Conservation (phyloP, 1,140 invertebrate genomes). For the Dendroctonus valens region DNA sequence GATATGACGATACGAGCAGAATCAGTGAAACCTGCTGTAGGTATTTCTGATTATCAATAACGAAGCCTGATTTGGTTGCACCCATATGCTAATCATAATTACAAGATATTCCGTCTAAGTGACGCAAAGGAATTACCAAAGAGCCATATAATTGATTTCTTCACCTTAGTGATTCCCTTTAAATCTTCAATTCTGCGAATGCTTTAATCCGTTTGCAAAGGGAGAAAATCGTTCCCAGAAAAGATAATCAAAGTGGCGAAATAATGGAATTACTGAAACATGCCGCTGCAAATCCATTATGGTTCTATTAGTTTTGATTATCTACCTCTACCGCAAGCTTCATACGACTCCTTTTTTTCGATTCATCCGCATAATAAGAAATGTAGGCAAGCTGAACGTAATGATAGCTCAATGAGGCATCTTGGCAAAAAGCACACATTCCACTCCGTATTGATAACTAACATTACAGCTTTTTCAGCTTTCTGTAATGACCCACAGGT, state of each 20-base stretch:
- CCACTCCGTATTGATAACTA: background rate
- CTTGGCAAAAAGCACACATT: background rate
- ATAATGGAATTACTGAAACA: background rate
- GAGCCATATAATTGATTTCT: too few relatives aligned
- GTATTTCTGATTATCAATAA: too few relatives aligned
- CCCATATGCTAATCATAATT: too few relatives aligned
- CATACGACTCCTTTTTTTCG: background rate
- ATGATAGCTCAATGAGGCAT: background rate
- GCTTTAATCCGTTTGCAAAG: background rate
- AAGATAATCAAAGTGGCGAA: background rate
- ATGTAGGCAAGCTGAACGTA: constrained; percentile 2
- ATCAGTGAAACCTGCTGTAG: too few relatives aligned
- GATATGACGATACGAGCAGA: too few relatives aligned
- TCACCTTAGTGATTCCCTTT: too few relatives aligned
- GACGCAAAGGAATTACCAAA: too few relatives aligned
- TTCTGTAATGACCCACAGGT: background rate
- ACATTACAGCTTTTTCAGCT: background rate
- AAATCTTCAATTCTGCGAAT: background rate
- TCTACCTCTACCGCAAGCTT: background rate
- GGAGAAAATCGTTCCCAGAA: background rate
- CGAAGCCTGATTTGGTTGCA: too few relatives aligned
- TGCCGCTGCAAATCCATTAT: background rate
- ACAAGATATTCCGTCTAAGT: too few relatives aligned
- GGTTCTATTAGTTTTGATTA: background rate
- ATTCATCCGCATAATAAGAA: background rate